Base-by-base conservation (phyloP, 2,888 invertebrate species). In the Hemaris fuciformis region DNA sequence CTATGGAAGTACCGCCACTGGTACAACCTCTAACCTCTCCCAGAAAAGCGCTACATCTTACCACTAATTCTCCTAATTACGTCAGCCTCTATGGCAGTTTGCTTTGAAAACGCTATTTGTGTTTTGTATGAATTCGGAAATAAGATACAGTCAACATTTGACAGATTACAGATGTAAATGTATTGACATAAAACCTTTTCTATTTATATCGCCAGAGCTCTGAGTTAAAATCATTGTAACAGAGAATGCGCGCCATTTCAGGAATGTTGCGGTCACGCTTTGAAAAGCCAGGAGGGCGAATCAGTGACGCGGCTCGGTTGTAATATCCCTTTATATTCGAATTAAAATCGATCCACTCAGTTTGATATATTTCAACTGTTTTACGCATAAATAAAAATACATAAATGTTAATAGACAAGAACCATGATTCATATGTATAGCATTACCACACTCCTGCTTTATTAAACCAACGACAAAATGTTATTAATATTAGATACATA, bases 241-340 rank as follows among this genome's bases (percentile, higher is more conserved):
- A 65, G 59, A 70, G 75, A 73, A 80, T 71, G 69, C 67, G 62
- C 63, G 64, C 71, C 72, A 68, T 74, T 66, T 69, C 68, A 53
- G 71, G 72, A 70, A 68, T 72, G 67, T 66, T 76, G 80, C 67
- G 80, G 77, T 68, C 67, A 42, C 68, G 66, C 75, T 81, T 79
- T 79, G 48, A 60, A 46, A 45, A 34, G 31, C 34, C 48, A 46
- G 22, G 79, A 75, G 67, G 70, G 64, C 46, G 61, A 60, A 42
- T 60, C 22, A 43, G 59, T 48, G 56, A 46, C 60, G 62, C 66
- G 65, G 63, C 64, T 66, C 69, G 63, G 74, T 71, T 74, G 67
- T 72, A 70, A 74, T 71, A 70, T 70, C 68, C 63, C 63, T 61
- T 59, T 62, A 67, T 62, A 67, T 64, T 31, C 58, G 57, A 62